A percentile compares a stretch with the other conserved stretches of the same genome.
Conservation (phyloP, 2,888 invertebrate genomes). For the Meteorus cinctellus region DNA sequence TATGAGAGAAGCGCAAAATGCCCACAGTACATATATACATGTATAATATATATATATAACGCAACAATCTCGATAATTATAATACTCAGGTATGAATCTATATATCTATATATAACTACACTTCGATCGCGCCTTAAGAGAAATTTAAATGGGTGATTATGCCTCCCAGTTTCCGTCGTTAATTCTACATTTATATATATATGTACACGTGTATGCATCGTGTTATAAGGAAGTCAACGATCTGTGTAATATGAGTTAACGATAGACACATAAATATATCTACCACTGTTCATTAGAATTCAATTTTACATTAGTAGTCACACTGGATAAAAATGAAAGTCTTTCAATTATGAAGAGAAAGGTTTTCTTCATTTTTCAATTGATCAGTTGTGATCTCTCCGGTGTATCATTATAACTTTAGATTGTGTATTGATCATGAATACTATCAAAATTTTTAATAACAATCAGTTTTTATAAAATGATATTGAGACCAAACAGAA, state of each 20-base stretch:
- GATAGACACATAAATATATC: neutral
- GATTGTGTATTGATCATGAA: no score
- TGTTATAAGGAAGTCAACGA: slow-evolving; percentile 20
- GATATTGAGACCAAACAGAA: no score
- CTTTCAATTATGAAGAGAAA: no score
- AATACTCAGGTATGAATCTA: slow-evolving; percentile 1
- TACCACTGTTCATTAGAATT: neutral
- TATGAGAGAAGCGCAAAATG: slow-evolving; percentile 23
- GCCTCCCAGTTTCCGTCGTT: slow-evolving; percentile 23
- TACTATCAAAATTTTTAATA: no score
- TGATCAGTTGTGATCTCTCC: neutral
- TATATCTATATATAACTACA: neutral
- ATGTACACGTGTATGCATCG: neutral
- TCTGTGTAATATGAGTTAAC: slow-evolving; percentile 15
- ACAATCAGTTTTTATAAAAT: no score
- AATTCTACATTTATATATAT: slow-evolving; percentile 16
- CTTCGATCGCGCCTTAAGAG: slow-evolving; percentile 23
- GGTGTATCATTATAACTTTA: no score
- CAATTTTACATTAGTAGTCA: no score
- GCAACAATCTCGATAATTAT: slow-evolving; percentile 37
- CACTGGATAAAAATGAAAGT: no score
- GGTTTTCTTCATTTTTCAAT: neutral
- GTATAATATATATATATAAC: slow-evolving; percentile 24
- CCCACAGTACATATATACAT: neutral
- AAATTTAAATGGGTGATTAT: slow-evolving; percentile 35